Evolutionary conservation across 2,888 invertebrate species (phyloP).

Genomic region (Synergus umbraculus): DNA sequence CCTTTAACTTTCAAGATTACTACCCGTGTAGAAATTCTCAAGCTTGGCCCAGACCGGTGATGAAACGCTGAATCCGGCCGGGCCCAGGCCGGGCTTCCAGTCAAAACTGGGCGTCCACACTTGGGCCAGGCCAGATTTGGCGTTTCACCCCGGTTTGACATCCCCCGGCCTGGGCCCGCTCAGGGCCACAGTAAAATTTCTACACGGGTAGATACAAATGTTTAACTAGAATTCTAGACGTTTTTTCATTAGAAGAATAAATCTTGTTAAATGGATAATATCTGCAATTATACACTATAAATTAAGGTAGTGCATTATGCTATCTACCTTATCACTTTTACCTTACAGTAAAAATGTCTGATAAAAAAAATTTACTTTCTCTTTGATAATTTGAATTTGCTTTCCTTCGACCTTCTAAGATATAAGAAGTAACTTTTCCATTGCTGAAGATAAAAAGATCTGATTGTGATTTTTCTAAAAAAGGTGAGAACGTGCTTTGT

Average conservation of each 20-base stretch:
- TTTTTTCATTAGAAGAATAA: not conserved
- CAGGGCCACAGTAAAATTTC: too few species aligned
- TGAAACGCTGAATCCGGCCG: too few species aligned
- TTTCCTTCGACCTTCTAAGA: not conserved
- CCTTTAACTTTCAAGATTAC: too few species aligned
- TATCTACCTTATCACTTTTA: not conserved
- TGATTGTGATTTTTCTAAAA: constrained; percentile 9
- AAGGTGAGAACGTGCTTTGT: constrained; percentile 17
- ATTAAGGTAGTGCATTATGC: not conserved
- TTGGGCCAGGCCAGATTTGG: too few species aligned
- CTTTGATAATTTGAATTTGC: not conserved
- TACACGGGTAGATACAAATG: not conserved
- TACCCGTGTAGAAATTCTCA: too few species aligned
- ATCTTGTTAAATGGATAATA: not conserved
- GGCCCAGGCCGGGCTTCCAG: too few species aligned
- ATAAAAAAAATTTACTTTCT: not conserved
- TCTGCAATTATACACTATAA: not conserved
- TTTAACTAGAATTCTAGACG: constrained; percentile 4
- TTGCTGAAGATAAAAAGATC: not conserved
- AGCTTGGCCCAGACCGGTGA: too few species aligned
- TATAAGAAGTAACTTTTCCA: not conserved
- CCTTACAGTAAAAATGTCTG: not conserved
- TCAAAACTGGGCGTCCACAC: too few species aligned
- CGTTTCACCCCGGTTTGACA: too few species aligned
- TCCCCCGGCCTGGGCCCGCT: too few species aligned